phyloP scores from a whole-genome alignment of 2,888 invertebrate species.

The Cephalotes varians region DNA sequence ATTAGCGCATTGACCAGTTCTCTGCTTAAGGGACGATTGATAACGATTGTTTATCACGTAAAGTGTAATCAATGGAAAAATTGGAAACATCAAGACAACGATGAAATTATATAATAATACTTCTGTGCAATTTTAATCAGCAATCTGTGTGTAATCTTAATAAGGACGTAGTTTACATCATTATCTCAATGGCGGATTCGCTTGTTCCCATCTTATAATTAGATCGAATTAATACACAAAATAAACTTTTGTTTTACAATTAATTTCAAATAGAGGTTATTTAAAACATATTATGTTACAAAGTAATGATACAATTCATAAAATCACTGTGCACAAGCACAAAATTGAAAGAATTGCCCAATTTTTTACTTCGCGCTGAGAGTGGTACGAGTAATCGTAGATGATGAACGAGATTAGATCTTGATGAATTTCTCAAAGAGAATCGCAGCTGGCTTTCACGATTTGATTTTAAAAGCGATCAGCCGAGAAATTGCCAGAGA shows the following conservation, averaged over 20 bases:
- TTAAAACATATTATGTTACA: not conserved
- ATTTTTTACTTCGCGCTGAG: not conserved
- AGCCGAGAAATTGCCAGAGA: constrained; percentile 62
- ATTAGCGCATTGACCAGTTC: not conserved
- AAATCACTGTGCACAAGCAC: not conserved
- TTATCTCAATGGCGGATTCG: not conserved
- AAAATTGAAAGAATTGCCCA: not conserved
- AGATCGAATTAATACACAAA: constrained; percentile 39
- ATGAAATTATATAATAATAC: not conserved
- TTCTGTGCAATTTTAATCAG: constrained; percentile 22
- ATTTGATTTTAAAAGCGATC: constrained; percentile 53
- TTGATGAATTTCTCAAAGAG: constrained; percentile 1
- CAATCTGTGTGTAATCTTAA: too few species aligned
- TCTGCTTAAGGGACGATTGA: not conserved
- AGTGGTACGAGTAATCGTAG: not conserved
- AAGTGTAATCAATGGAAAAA: not conserved
- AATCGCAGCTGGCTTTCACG: not conserved
- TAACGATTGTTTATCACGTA: constrained; percentile 8
- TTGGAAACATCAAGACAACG: not conserved
- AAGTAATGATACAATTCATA: not conserved
- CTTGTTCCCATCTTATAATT: constrained; percentile 56
- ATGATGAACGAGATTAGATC: not conserved
- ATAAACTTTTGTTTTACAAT: not conserved
- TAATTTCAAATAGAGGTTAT: not conserved
- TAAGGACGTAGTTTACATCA: constrained; percentile 41